Conservation (phyloP, 2,888 invertebrate genomes). For the Athalia cordata region DNA sequence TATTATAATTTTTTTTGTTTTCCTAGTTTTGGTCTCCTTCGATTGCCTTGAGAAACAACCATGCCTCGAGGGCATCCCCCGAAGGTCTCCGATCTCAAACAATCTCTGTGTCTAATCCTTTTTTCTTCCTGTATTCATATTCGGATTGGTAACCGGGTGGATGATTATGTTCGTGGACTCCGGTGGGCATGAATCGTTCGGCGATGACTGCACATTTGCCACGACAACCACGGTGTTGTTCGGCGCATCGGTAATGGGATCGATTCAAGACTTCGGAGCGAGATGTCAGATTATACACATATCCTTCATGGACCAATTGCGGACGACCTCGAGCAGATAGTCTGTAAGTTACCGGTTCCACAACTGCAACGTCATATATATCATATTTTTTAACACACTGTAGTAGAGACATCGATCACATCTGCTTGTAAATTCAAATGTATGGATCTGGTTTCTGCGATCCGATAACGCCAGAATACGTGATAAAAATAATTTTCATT, state of each 20-base stretch:
- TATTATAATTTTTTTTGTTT: neutral
- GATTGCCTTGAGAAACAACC: neutral
- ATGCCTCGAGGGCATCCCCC: neutral
- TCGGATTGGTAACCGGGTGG: constrained; percentile 65
- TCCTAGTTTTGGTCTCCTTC: neutral
- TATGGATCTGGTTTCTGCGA: too few species aligned
- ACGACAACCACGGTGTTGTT: constrained; percentile 65
- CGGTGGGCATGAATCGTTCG: constrained; percentile 65
- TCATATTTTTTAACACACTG: neutral
- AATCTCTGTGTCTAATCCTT: constrained; percentile 56
- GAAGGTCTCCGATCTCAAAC: constrained; percentile 27
- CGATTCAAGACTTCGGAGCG: constrained; percentile 63
- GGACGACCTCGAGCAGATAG: constrained; percentile 64
- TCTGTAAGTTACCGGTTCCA: constrained; percentile 62
- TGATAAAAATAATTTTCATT: too few species aligned
- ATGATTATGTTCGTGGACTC: constrained; percentile 65
- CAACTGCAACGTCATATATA: constrained; percentile 51
- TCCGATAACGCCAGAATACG: too few species aligned
- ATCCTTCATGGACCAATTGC: constrained; percentile 63
- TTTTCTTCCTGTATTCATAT: constrained; percentile 62
- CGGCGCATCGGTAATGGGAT: constrained; percentile 65
- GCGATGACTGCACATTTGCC: constrained; percentile 66
- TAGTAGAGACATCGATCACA: neutral
- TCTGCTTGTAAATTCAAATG: too few species aligned
- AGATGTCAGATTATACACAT: constrained; percentile 66